Evolutionary conservation across 1,140 invertebrate genomes (phyloP).

Genomic region (Lithobius niger): DNA sequence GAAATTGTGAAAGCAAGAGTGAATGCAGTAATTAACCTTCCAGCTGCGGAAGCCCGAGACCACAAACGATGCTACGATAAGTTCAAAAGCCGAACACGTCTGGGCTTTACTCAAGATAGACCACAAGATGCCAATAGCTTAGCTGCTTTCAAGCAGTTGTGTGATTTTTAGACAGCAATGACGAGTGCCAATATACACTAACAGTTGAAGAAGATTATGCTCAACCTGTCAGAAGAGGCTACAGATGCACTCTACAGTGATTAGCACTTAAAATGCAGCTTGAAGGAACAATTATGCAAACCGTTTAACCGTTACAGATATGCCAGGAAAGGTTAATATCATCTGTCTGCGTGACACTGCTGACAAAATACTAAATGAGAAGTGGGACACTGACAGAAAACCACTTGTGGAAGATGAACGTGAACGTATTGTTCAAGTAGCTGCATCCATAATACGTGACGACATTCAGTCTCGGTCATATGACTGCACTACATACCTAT

Average conservation of each 20-base stretch:
- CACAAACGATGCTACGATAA: not conserved
- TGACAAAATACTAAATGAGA: not conserved
- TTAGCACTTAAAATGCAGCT: not conserved
- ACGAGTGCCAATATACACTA: not conserved
- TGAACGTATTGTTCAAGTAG: not conserved
- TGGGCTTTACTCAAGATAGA: not conserved
- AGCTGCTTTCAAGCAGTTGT: not conserved
- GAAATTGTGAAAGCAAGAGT: not conserved
- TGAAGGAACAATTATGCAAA: not conserved
- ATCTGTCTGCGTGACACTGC: not conserved
- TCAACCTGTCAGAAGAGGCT: not conserved
- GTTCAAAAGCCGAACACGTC: not conserved
- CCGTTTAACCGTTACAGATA: not conserved
- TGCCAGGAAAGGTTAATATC: not conserved
- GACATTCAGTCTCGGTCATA: not conserved
- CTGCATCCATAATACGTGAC: not conserved
- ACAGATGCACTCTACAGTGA: not conserved
- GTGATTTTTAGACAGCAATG: not conserved
- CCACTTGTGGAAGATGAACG: not conserved
- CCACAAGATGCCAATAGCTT: not conserved
- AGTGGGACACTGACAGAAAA: not conserved
- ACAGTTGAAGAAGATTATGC: not conserved
- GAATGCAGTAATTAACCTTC: not conserved
- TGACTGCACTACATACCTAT: not conserved
- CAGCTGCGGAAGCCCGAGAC: not conserved